These are phyloP conservation scores for Achlya flavicornis DNA, from an alignment of 2,888 invertebrate species.

Conservation along the genomic window DNA sequence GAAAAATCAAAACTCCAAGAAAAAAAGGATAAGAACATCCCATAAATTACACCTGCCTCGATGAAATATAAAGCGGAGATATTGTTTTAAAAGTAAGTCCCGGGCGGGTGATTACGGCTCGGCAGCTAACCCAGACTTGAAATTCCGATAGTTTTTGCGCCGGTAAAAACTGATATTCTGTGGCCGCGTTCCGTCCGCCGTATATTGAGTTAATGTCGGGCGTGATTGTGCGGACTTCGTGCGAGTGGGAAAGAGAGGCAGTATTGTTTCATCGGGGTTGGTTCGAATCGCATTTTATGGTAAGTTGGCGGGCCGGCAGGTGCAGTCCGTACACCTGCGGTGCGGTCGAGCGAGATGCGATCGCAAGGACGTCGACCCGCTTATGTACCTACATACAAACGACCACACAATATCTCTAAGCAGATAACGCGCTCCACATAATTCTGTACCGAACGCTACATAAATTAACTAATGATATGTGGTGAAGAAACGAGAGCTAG, in stretches of 20 bases:
- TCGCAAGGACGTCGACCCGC: constrained; percentile 76
- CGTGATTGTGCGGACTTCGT: constrained; percentile 74
- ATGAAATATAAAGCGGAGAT: constrained; percentile 74
- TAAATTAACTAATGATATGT: constrained; percentile 77
- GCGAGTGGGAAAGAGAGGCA: constrained; percentile 64
- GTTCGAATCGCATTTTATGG: constrained; percentile 82
- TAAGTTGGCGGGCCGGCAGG: constrained; percentile 80
- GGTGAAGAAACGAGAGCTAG: constrained; percentile 54
- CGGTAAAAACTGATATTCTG: constrained; percentile 81
- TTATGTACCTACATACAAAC: constrained; percentile 33
- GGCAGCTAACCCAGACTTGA: constrained; percentile 72
- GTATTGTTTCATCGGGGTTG: constrained; percentile 72
- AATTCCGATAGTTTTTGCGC: constrained; percentile 82
- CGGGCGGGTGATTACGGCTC: constrained; percentile 72
- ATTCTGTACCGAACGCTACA: constrained; percentile 68
- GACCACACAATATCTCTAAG: constrained; percentile 54
- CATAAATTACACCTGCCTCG: constrained; percentile 78
- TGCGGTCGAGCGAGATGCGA: constrained; percentile 76
- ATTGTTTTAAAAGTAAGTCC: constrained; percentile 80
- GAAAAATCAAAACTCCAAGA: constrained; percentile 67
- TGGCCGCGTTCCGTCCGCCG: constrained; percentile 73
- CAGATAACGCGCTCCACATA: constrained; percentile 70
- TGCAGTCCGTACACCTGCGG: constrained; percentile 79
- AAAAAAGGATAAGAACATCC: constrained; percentile 62
- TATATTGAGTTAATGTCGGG: constrained; percentile 81